phyloP scores from a whole-genome alignment of 2,113 vertebrate genomes.

The Hypanus sabinus region DNA sequence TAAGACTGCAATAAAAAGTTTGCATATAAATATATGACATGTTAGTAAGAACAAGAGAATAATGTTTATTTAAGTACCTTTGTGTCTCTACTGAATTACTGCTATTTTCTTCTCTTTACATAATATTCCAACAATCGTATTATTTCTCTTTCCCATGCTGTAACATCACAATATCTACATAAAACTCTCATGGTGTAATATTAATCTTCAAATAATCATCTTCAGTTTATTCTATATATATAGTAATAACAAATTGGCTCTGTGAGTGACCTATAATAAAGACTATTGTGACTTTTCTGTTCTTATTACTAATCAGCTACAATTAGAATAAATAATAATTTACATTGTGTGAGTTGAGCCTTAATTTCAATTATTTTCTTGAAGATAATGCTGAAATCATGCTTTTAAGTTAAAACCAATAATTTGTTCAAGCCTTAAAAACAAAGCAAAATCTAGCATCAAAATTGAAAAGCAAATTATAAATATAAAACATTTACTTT shows the following conservation, averaged over 20 bases:
- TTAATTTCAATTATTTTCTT: background rate
- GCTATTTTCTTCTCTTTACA: background rate
- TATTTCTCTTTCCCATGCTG: background rate
- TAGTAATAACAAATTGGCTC: background rate
- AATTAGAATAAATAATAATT: constrained; percentile 5
- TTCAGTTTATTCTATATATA: background rate
- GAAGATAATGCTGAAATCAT: background rate
- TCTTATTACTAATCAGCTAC: background rate
- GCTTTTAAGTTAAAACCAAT: background rate
- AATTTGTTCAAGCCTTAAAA: background rate
- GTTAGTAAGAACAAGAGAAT: background rate
- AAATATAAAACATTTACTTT: background rate
- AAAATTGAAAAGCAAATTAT: background rate
- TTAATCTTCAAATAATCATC: background rate
- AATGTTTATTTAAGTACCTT: background rate
- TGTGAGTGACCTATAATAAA: background rate
- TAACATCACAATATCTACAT: background rate
- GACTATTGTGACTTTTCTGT: background rate
- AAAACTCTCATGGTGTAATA: background rate
- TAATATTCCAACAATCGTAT: background rate
- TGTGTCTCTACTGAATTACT: background rate
- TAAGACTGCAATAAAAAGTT: background rate
- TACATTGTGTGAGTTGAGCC: background rate
- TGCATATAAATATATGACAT: background rate
- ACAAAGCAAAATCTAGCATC: background rate